phyloP scores from a whole-genome alignment of 2,113 vertebrate genomes.

The Tachuris rubrigastra region DNA sequence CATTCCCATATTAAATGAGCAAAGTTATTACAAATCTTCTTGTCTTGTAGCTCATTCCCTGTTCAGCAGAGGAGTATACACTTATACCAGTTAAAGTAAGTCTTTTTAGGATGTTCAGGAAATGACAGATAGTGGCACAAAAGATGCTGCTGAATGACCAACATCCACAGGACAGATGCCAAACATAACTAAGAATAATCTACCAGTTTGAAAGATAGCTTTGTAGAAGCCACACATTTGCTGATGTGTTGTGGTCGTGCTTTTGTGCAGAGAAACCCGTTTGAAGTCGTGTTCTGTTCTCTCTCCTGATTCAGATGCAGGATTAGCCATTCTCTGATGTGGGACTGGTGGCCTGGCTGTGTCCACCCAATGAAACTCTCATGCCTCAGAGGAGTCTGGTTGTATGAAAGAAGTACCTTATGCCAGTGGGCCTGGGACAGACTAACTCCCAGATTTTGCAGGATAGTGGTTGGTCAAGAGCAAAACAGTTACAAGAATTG shows the following conservation, averaged over 20 bases:
- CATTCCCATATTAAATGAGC: neutral
- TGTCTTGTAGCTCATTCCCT: neutral
- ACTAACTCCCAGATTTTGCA: neutral
- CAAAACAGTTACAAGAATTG: neutral
- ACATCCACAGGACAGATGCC: neutral
- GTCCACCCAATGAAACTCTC: rapidly evolving
- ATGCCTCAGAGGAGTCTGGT: neutral
- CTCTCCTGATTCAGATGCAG: neutral
- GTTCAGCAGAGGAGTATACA: neutral
- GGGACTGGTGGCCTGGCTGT: neutral
- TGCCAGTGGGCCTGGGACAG: too few species aligned
- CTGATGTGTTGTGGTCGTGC: neutral
- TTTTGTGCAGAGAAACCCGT: neutral
- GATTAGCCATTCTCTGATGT: neutral
- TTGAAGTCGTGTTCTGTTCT: neutral
- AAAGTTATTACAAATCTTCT: neutral
- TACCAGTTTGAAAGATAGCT: neutral
- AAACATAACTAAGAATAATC: neutral
- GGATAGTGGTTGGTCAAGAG: neutral
- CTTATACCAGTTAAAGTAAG: rapidly evolving
- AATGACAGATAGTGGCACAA: rapidly evolving
- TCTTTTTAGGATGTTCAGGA: neutral
- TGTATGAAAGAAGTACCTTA: neutral
- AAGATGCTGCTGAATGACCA: neutral
- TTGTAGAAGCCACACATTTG: neutral